Conservation (phyloP, 92 coral and sea anemone genomes). For the Blastomussa wellsi region DNA sequence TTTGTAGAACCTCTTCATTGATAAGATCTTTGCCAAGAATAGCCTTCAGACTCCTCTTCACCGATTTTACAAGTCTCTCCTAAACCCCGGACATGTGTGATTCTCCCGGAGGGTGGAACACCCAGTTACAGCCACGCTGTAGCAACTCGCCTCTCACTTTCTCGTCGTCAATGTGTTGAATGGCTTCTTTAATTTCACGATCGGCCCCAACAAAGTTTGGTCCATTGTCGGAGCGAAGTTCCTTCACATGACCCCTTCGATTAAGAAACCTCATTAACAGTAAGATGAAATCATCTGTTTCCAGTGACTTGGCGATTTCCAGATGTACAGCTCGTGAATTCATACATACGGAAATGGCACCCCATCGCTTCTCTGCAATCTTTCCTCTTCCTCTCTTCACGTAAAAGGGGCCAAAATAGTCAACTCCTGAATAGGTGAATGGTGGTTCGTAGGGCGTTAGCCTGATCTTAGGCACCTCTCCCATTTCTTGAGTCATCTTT, state of each 20-base stretch:
- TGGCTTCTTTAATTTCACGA: conserved; percentile 36
- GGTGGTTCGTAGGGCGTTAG: conserved; percentile 41
- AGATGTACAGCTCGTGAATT: conserved; percentile 51
- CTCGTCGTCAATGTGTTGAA: conserved; percentile 29
- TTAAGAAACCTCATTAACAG: conserved; percentile 43
- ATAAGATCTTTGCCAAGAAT: too few species aligned
- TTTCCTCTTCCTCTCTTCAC: too few species aligned
- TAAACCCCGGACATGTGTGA: conserved; percentile 58
- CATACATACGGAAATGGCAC: too few species aligned
- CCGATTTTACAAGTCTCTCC: conserved; percentile 50
- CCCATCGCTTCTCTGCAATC: too few species aligned
- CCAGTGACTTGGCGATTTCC: conserved; percentile 25
- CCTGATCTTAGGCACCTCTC: conserved; percentile 55
- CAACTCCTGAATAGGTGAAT: too few species aligned
- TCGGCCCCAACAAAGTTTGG: conserved; percentile 52
- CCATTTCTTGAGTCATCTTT: too few species aligned
- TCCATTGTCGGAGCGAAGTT: conserved; percentile 45
- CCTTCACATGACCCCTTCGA: too few species aligned
- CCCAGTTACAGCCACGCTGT: conserved; percentile 52
- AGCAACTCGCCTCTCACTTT: conserved; percentile 30
- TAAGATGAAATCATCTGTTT: conserved; percentile 41
- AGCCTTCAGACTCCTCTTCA: conserved; percentile 49
- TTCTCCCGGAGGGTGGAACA: conserved; percentile 55
- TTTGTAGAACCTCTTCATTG: too few species aligned
- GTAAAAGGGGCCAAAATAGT: too few species aligned